Evolutionary conservation across 2,888 invertebrate genomes (phyloP).

Genomic region (Euclidia mi): DNA sequence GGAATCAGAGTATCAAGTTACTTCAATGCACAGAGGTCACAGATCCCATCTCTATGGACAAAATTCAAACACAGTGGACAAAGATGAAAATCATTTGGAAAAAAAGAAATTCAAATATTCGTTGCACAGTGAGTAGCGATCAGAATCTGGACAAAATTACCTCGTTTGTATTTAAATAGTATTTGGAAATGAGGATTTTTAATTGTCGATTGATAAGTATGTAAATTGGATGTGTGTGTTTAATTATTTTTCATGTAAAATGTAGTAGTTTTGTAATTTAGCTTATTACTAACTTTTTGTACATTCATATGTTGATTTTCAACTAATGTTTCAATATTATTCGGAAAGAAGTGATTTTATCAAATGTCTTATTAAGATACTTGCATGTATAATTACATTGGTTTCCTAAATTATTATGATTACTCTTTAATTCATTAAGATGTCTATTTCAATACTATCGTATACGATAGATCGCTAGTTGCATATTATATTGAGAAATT

Average conservation of each 20-base stretch:
- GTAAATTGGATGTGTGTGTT: constrained; percentile 35
- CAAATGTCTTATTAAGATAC: constrained; percentile 5
- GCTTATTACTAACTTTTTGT: constrained; percentile 24
- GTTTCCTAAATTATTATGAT: no score
- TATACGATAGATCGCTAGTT: no score
- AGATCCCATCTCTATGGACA: constrained; percentile 14
- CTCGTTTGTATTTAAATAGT: constrained; percentile 40
- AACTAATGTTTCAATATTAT: constrained; percentile 20
- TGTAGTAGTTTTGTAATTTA: constrained; percentile 22
- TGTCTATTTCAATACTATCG: no score
- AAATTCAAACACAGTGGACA: constrained; percentile 16
- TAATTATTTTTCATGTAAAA: constrained; percentile 16
- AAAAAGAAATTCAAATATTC: constrained; percentile 7
- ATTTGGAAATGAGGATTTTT: constrained; percentile 38
- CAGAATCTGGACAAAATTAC: constrained; percentile 33
- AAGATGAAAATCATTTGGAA: constrained; percentile 19
- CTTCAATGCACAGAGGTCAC: constrained; percentile 31
- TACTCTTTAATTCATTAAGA: no score
- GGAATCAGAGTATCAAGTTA: constrained; percentile 57
- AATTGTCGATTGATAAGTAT: constrained; percentile 44
- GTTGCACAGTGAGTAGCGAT: constrained; percentile 31
- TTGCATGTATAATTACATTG: background rate
- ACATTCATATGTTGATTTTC: constrained; percentile 13
- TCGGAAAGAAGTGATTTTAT: constrained; percentile 12
- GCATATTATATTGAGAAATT: no score